Base-by-base conservation (phyloP, 37 sponge, comb jelly and placozoan species). In the Beroe forskalii region DNA sequence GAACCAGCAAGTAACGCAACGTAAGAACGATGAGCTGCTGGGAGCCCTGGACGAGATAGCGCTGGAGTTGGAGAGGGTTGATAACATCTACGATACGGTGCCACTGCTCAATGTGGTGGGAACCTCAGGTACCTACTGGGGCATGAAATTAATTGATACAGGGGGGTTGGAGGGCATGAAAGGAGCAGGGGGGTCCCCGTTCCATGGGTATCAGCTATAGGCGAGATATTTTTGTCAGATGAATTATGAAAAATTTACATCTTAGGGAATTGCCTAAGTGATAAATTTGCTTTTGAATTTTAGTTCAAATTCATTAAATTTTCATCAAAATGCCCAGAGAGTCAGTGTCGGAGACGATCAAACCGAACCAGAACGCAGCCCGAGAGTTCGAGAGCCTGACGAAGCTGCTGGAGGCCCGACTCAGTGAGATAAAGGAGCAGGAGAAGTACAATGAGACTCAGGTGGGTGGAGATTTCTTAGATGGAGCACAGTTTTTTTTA, bases 1-100 rank as follows among this genome's bases (percentile, higher is more conserved):
- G 17, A 43, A 27, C 19, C 48, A 33, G 55, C 23, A 38, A 14
- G 4, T 80, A 1, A 80, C 86, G 4, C 86, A 44, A 24, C 22
- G 55, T n/a, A 80, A 80, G 86, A 80, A 80, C 30, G 86, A 80
- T n/a, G 44, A 41, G 27, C 86, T 80, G 44, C 20, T 80, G 12
- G 14, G 44, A 20, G 23, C 55, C 22, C 17, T 80, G 55, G 86
- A 80, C 4, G 86, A 80, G 37, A 25, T 4, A 33, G 86, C 6
- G 27, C 43, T 80, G 22, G 40, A 80, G 48, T 23, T 80, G 20
- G 86, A 80, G 86, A 80, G 86, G 42, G 14, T 44, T 25, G 86
- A 80, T 12, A 48, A 48, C 55, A 48, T 12, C 6, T 48, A 17
- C 55, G 55, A 48, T 12, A 48, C 55, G 55, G 55, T 6, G 12